phyloP scores from a whole-genome alignment of 2,113 vertebrate genomes.

The Nothoprocta pentlandii region DNA sequence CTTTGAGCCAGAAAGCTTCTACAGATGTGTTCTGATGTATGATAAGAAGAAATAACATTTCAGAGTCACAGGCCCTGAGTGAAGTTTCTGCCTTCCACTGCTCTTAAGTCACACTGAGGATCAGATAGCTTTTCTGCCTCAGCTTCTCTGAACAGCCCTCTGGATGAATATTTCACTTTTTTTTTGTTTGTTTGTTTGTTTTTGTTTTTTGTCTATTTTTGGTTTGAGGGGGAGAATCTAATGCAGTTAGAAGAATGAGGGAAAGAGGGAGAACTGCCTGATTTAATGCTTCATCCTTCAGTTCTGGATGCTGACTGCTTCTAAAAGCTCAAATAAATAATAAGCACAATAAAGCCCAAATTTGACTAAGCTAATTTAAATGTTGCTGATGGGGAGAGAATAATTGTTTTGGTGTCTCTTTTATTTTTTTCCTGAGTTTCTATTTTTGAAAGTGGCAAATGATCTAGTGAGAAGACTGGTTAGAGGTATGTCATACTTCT shows the following conservation, averaged over 20 bases:
- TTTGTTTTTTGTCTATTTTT: background rate
- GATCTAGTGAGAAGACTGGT: background rate
- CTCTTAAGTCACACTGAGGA: conserved; percentile 20
- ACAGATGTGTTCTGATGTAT: conserved; percentile 60
- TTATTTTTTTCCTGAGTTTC: background rate
- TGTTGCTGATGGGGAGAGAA: background rate
- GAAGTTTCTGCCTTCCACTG: conserved; percentile 33
- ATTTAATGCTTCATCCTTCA: background rate
- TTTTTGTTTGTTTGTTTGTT: too few species aligned
- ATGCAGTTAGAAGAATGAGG: background rate
- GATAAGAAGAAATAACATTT: conserved; percentile 73
- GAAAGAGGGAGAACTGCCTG: background rate
- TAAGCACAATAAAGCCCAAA: background rate
- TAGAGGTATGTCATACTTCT: background rate
- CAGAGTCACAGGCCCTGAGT: background rate
- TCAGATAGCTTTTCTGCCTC: background rate
- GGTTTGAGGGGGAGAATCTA: background rate
- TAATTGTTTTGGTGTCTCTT: background rate
- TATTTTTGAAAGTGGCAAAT: background rate
- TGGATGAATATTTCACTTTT: background rate
- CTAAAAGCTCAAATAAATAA: background rate
- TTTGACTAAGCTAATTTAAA: background rate
- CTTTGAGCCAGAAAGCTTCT: conserved; percentile 42
- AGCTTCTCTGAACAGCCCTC: background rate
- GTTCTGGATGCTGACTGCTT: background rate